Base-by-base conservation (phyloP, 2,113 vertebrate species). In the Gobio gobio region DNA sequence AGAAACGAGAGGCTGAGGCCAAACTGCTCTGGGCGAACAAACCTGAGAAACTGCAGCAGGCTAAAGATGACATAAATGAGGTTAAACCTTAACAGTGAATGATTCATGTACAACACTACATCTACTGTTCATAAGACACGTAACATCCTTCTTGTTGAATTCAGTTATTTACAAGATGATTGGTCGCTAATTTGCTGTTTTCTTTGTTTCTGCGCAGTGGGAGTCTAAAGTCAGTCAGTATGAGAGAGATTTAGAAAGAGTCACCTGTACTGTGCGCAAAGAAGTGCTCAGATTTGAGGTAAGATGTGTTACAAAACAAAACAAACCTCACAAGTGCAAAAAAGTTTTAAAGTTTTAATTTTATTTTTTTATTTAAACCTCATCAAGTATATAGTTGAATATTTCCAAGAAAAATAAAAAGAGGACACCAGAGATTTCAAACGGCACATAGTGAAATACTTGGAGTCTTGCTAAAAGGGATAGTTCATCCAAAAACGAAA, bases 1-100 rank as follows among this genome's bases (percentile, higher is more conserved):
- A 98, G 94, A 99, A 98, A 91, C 95, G 98, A 61, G 98, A 99
- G 89, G 92, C 93, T 0, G 98, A 99, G 86, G 97, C 98, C 78
- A 95, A 97, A 87, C 94, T 99, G 78, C 94, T 98, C 36, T 99
- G 97, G 97, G 97, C 98, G 85, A 99, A 98, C 93, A 99, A 98
- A 88, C 97, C 97, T 0, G 97, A 99, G 87, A 98, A 97, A 88
- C 94, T 99, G 74, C 97, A 99, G 90, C 97, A 98, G 91, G 98
- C 98, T 87, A 99, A 98, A 86, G 98, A 98, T 0, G 98, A 99
- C 89, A 99, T 99, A 78, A 90, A 91, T 0, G 98, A 99, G 97
- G 98, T 99, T 90, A 86, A 40, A 13, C 20, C 24, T 56, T 20
- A n/a, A 40, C 20, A 66, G 10, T 22, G 5, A 33, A 49, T 20